A percentile compares a stretch with the other conserved stretches of the same genome.
Conservation (phyloP, 2,888 invertebrate genomes). For the Lysandra coridon region DNA sequence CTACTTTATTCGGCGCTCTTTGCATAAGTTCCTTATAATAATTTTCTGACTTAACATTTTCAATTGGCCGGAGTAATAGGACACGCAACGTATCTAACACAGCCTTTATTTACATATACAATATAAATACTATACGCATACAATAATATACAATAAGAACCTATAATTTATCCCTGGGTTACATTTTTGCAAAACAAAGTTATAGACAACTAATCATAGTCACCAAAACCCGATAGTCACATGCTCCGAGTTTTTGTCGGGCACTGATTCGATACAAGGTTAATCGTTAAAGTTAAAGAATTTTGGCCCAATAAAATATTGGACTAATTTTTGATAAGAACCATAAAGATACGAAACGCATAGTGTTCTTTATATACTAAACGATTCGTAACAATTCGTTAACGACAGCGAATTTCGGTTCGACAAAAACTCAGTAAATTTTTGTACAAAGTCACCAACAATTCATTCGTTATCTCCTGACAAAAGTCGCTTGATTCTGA, state of each 20-base stretch:
- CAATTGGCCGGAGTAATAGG: slow-evolving; percentile 24
- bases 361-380: neutral
- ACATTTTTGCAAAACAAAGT: slow-evolving; percentile 15
- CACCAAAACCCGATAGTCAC: neutral
- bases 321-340: neutral
- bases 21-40: neutral
- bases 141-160: slow-evolving; percentile 11
- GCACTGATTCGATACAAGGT: neutral
- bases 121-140: slow-evolving; percentile 1
- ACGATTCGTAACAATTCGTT: neutral
- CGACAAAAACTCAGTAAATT: neutral
- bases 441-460: neutral
- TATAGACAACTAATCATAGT: neutral
- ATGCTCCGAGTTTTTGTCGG: slow-evolving; percentile 1
- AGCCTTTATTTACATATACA: slow-evolving; percentile 18
- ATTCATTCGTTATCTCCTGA: neutral
- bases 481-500: neutral
- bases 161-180: slow-evolving; percentile 5
- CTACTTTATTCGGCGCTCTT: slow-evolving; percentile 9
- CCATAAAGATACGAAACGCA: neutral
- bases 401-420: neutral
- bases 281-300: neutral
- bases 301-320: neutral
- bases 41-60: neutral
- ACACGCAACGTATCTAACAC: slow-evolving; percentile 29